These are phyloP conservation scores for Synanthedon myopaeformis DNA, from an alignment of 2,888 invertebrate genomes.

Conservation along the genomic window DNA sequence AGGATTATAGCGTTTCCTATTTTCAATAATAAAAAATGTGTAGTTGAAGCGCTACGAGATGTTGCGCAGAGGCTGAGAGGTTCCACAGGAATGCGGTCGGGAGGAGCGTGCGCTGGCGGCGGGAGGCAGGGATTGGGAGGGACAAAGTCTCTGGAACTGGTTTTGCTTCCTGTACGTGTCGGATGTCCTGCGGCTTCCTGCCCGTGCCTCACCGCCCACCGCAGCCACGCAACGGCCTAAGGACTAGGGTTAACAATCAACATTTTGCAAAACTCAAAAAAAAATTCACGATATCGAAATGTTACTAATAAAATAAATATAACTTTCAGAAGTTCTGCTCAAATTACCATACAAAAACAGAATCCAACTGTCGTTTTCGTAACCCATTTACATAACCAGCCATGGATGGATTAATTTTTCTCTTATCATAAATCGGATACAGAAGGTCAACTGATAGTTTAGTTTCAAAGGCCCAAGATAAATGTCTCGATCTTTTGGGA, in stretches of 20 bases:
- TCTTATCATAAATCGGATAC: no score
- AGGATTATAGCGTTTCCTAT: slow-evolving; percentile 3
- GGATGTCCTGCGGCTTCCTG: slow-evolving; percentile 72
- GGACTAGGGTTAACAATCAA: neutral
- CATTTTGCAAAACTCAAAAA: neutral
- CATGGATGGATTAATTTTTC: no score
- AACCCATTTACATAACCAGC: no score
- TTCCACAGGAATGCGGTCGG: slow-evolving; percentile 58
- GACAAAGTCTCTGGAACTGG: slow-evolving; percentile 65
- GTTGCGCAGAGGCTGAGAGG: slow-evolving; percentile 52
- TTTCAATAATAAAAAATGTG: neutral
- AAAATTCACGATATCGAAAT: neutral
- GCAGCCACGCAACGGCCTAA: slow-evolving; percentile 35
- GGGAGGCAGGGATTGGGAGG: slow-evolving; percentile 45
- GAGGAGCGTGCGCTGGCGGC: slow-evolving; percentile 15
- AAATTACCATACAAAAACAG: no score
- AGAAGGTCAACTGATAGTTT: no score
- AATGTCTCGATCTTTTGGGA: no score
- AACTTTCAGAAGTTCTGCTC: no score
- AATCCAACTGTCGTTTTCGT: no score
- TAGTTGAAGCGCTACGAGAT: slow-evolving; percentile 15
- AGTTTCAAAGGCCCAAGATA: no score
- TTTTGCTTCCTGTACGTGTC: slow-evolving; percentile 67
- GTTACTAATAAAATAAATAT: no score
- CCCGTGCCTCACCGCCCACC: slow-evolving; percentile 38